Base-by-base conservation (phyloP, 2,888 invertebrate species). In the Lumbricus terrestris region DNA sequence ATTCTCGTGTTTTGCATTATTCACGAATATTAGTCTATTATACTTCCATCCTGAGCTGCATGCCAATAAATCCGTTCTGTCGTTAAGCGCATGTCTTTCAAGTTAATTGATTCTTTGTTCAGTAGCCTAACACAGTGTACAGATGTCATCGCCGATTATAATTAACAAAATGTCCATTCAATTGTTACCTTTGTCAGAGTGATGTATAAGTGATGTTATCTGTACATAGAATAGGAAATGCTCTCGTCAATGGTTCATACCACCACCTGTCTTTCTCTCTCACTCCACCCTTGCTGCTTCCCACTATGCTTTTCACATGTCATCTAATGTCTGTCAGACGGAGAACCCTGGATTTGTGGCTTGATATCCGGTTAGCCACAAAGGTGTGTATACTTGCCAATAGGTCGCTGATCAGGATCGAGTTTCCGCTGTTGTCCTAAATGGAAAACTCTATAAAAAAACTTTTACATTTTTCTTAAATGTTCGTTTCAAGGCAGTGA, bases 401-500 rank as follows among this genome's bases (percentile, higher is more conserved):
- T 69, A 1, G n/a, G n/a, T 69, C 0, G 8, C 2, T n/a, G n/a
- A 69, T 69, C 69, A 13, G 0, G 69, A 69, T 69, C 69, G 11
- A 40, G 40, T 47, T 23, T 11, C 47, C 47, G 47, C n/a, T n/a
- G 69, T 69, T 8, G 69, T 69, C 29, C 29, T n/a, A 15, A n/a
- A 29, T n/a, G n/a, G 11, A n/a, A 69, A 69, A 69, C n/a, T 8
- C 69, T 69, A 8, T n/a, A 8, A 29, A n/a, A n/a, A 11, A 15
- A n/a, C n/a, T 1, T 69, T 47, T 11, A 69, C 29, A 69, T 69
- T 29, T 69, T 69, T 69, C 29, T 20, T 69, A n/a, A 69, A n/a
- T n/a, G n/a, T 69, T n/a, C 69, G 69, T 69, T 69, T 69, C 69
- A 69, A 69, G 69, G 69, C 69, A 69, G n/a, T 69, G 69, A 69